Evolutionary conservation across 2,888 invertebrate species (phyloP), one percentile per base, ranked within the genome.

Genomic region (Xanthorhoe designata): DNA sequence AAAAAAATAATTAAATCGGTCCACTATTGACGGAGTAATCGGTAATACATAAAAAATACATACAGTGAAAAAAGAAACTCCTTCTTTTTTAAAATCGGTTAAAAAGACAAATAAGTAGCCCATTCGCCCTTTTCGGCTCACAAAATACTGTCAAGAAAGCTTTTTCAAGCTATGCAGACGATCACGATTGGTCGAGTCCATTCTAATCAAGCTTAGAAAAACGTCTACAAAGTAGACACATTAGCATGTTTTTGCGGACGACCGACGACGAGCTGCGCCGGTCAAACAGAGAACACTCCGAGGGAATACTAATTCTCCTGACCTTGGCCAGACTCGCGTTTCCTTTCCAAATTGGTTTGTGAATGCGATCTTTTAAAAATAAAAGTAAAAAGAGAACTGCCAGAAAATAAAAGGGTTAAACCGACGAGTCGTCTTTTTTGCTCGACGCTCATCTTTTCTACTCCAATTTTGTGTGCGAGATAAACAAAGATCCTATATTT

Each of bases 261-360:
- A 86, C 87, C 87, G 84, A 85, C 84, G 85, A 86, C 84, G 85
- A 83, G 84, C 90, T 47, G 51, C 29, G 35, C 49, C 54, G 90
- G 91, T 89, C 92, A 87, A 89, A 87, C 87, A 82, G 83, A 84
- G 84, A 91, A 87, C 87, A 86, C 91, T 84, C 86, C 84, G 84
- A 82, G 84, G 87, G 91, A 89, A 91, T 92, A 92, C 92, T 92
- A 93, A 93, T 91, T 88, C 83, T 76, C 80, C 81, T 87, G 89
- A 91, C 92, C 92, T 93, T 93, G 91, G 83, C 82, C 85, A 82
- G 85, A 90, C 90, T 90, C 92, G 90, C 92, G 92, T 92, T 93
- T 92, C 92, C 91, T 93, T 92, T 92, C 92, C 86, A 92, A 92
- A 92, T 92, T 90, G 91, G 91, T 88, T 88, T 87, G 92, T 89